Evolutionary conservation across 2,888 invertebrate species (phyloP), one percentile per base, ranked within the genome.

Genomic region (Leptogaster cylindrica): DNA sequence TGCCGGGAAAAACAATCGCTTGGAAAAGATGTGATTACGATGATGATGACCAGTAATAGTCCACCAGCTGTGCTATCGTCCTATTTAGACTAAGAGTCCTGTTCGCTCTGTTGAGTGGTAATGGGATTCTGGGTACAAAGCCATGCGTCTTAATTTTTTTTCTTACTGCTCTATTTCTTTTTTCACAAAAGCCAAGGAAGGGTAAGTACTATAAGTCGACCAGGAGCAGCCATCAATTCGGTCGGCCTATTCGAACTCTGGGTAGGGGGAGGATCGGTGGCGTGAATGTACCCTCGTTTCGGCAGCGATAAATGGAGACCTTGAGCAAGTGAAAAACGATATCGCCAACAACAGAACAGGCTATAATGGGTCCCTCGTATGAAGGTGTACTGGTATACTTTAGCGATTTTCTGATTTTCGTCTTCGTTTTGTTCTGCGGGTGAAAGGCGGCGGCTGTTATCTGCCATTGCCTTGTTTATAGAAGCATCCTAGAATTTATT

Each of bases 391-490:
- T 44, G 44, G 41, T 61, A 44, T 61, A 61, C 44, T 61, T 61
- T 44, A 44, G n/a, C 14, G 61, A 61, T 25, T 61, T 61, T 44
- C 61, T 61, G 61, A 44, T 44, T 61, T 16, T 25, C 12, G 25
- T n/a, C n/a, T n/a, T n/a, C n/a, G n/a, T n/a, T n/a, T n/a, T n/a
- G n/a, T n/a, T n/a, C n/a, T n/a, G 16, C 28, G n/a, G 16, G 27
- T n/a, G 23, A 14, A 27, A 12, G 5, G 16, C 18, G 44, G 61
- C 16, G 41, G 16, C 27, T 61, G 27, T 61, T 44, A 44, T 61
- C 41, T 61, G 61, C 61, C 27, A 44, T 61, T 44, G 41, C 10
- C 61, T 41, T 61, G 61, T 61, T 61, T 61, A 61, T 61, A 44
- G 61, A 14, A 61, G n/a, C 61, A 27, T 2, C 33, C 8, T 25